These are phyloP conservation scores for Eublepharis macularius DNA, from an alignment of 2,113 vertebrate species.

Conservation along the genomic window DNA sequence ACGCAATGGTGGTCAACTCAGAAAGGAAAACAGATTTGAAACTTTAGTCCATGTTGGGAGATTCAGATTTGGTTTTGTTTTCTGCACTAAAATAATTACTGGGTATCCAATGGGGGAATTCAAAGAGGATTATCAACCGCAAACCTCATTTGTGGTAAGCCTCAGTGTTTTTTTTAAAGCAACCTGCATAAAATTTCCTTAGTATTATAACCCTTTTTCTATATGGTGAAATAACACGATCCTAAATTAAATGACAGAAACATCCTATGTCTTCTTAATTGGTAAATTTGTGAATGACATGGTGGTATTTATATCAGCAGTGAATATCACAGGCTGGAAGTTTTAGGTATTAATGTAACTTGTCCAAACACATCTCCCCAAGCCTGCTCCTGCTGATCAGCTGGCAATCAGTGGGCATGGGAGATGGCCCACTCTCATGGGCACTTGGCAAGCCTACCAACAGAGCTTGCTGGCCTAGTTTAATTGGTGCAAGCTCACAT, in stretches of 20 bases:
- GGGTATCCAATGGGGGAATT: slow-evolving; percentile 35
- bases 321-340: slow-evolving; percentile 39
- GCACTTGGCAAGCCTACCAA: too few species aligned
- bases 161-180: slow-evolving; percentile 17
- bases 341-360: slow-evolving; percentile 29
- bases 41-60: background rate
- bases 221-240: slow-evolving; percentile 12
- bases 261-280: slow-evolving; percentile 35
- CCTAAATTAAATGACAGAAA: slow-evolving; percentile 13
- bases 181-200: background rate
- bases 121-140: slow-evolving; percentile 40
- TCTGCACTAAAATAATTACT: slow-evolving; percentile 26
- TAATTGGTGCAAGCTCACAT: too few species aligned
- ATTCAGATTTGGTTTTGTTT: background rate
- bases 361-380: too few species aligned
- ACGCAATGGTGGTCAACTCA: background rate
- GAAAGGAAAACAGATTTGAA: background rate
- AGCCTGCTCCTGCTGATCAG: too few species aligned
- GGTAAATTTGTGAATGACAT: slow-evolving; percentile 11
- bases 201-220: background rate
- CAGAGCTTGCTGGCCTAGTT: too few species aligned
- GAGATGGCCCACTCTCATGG: too few species aligned
- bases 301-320: slow-evolving; percentile 42
- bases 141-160: slow-evolving; percentile 40
- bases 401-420: too few species aligned